A percentile compares a stretch with the other conserved stretches of the same genome.
Conservation (phyloP, 2,888 invertebrate species). For the Arctia plantaginis region DNA sequence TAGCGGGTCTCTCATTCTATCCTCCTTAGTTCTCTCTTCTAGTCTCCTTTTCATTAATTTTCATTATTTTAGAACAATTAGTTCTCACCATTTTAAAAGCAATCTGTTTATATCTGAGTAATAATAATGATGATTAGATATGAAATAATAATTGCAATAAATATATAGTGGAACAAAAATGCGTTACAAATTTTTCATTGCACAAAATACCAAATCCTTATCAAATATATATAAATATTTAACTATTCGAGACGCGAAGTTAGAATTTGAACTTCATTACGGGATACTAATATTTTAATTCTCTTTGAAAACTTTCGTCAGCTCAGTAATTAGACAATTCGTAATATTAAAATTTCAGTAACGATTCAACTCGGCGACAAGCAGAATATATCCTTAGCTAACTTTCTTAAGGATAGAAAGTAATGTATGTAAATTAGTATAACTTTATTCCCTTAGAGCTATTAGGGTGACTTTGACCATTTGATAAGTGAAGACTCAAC, state of each 20-base stretch:
- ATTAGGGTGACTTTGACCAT: conserved; percentile 79
- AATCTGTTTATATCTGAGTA: no score
- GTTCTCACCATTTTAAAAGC: no score
- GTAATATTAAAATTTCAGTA: conserved; percentile 51
- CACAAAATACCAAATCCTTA: background rate
- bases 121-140: no score
- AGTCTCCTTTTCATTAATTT: no score
- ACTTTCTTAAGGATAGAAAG: conserved; percentile 74
- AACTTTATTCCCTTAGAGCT: conserved; percentile 79
- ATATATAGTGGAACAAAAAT: no score
- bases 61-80: no score
- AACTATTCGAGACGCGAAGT: conserved; percentile 32
- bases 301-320: conserved; percentile 42
- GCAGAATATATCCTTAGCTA: conserved; percentile 55
- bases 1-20: no score
- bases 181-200: no score
- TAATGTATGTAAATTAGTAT: conserved; percentile 81
- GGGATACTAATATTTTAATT: conserved; percentile 43
- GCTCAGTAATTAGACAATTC: conserved; percentile 51
- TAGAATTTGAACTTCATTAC: conserved; percentile 31
- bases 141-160: no score
- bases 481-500: conserved; percentile 69
- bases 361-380: conserved; percentile 46
- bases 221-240: conserved; percentile 11
- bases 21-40: no score